Conservation (phyloP, 2,113 vertebrate genomes). For the Pavo muticus region DNA sequence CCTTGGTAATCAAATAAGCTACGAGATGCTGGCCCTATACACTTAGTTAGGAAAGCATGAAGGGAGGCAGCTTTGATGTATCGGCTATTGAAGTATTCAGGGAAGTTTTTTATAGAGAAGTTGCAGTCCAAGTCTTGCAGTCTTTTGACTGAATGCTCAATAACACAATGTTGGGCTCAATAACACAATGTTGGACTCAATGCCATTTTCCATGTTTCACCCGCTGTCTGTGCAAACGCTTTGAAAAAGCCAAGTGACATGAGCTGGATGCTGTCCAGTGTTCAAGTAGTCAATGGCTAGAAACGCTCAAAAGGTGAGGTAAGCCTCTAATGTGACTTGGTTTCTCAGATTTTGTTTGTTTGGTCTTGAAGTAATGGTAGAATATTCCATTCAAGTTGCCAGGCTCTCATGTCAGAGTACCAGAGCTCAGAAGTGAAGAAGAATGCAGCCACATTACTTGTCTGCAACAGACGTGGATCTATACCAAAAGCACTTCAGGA, state of each 20-base stretch:
- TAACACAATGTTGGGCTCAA: accelerated
- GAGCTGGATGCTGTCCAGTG: background rate
- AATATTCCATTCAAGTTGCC: background rate
- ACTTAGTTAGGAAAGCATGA: background rate
- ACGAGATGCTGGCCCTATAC: accelerated
- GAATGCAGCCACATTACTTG: background rate
- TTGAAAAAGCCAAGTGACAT: background rate
- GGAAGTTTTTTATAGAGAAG: background rate
- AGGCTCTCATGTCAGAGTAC: background rate
- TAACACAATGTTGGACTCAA: accelerated
- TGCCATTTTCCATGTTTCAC: background rate
- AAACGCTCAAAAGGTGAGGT: background rate
- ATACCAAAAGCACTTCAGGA: background rate
- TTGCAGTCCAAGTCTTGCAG: background rate
- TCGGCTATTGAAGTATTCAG: background rate
- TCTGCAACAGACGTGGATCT: constrained; percentile 13
- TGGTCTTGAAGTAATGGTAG: background rate
- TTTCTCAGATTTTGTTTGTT: background rate
- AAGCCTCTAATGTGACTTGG: background rate
- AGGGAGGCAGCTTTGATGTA: background rate
- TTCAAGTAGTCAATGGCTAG: background rate
- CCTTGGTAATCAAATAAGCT: background rate
- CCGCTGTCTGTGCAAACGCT: accelerated
- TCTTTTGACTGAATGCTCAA: accelerated
- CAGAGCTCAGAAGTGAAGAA: background rate